These are phyloP conservation scores for Drosophila funebris DNA, from an alignment of 1,140 invertebrate species.

Conservation along the genomic window DNA sequence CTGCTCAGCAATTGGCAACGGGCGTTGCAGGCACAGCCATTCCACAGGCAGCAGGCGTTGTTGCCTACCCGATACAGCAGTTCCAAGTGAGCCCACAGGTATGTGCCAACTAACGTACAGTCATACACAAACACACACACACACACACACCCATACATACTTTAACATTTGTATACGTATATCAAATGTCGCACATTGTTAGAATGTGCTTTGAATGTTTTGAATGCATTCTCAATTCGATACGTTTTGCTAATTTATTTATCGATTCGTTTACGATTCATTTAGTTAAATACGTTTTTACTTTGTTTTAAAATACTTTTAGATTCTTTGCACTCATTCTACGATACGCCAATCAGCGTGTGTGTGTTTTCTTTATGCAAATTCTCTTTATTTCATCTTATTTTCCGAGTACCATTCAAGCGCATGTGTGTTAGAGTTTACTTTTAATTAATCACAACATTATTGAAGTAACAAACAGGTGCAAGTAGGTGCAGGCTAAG, in stretches of 20 bases:
- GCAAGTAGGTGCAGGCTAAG: neutral
- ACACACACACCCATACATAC: slow-evolving; percentile 7
- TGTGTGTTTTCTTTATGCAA: slow-evolving; percentile 29
- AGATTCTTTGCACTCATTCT: neutral
- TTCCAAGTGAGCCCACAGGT: slow-evolving; percentile 89
- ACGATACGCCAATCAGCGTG: neutral
- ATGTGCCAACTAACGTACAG: slow-evolving; percentile 40
- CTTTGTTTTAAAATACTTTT: slow-evolving; percentile 42
- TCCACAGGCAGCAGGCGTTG: slow-evolving; percentile 88
- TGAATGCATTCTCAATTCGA: slow-evolving; percentile 58
- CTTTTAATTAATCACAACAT: neutral
- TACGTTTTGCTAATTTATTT: slow-evolving; percentile 45
- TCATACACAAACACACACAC: slow-evolving; percentile 8
- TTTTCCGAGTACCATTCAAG: neutral
- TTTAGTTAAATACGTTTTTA: neutral
- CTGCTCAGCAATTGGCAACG: slow-evolving; percentile 85
- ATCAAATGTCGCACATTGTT: slow-evolving; percentile 44
- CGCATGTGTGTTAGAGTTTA: slow-evolving; percentile 18
- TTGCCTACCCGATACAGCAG: slow-evolving; percentile 93
- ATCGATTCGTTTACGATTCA: slow-evolving; percentile 33
- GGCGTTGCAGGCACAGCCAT: slow-evolving; percentile 85
- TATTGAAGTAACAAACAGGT: neutral
- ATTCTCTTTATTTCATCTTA: slow-evolving; percentile 42
- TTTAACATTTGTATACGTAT: slow-evolving; percentile 13
- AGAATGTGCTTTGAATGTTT: slow-evolving; percentile 68